These are phyloP conservation scores for Scyliorhinus canicula DNA, from an alignment of 2,797 vertebrate species.

Conservation along the genomic window DNA sequence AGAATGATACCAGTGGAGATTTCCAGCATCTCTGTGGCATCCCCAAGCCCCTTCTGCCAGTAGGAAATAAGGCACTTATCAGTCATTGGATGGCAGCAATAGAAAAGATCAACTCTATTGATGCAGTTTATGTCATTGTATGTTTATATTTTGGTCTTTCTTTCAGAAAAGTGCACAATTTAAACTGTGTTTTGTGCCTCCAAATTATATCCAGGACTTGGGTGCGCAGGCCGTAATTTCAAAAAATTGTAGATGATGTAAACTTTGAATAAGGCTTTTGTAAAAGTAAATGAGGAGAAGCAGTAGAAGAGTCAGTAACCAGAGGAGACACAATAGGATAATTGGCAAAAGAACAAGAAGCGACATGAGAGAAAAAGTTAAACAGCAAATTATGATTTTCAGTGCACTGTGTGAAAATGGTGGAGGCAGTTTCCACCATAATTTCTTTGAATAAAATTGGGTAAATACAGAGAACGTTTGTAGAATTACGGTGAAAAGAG, in stretches of 20 bases:
- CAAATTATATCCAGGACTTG: not conserved
- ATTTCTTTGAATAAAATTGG: not conserved
- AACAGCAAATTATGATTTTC: not conserved
- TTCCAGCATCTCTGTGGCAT: constrained; percentile 55
- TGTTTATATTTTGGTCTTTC: not conserved
- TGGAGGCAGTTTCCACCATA: not conserved
- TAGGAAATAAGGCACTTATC: constrained; percentile 55
- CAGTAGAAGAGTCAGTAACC: not conserved
- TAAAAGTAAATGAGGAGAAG: not conserved
- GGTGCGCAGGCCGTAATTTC: not conserved
- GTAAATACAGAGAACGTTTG: not conserved
- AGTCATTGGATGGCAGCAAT: constrained; percentile 65
- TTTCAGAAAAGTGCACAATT: not conserved
- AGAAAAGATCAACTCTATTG: constrained; percentile 47
- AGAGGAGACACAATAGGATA: not conserved
- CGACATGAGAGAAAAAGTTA: not conserved
- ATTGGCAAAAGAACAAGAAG: not conserved
- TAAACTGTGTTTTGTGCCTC: not conserved
- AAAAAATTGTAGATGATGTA: not conserved
- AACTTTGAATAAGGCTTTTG: not conserved
- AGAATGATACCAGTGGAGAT: constrained; percentile 52
- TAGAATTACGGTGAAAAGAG: not conserved
- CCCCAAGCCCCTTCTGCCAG: constrained; percentile 67
- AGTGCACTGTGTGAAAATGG: not conserved
- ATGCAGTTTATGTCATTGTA: constrained; percentile 62